A percentile compares a stretch with the other conserved stretches of the same genome.
phyloP scores from a whole-genome alignment of 2,888 invertebrate genomes.

The Drosophila infuscata region DNA sequence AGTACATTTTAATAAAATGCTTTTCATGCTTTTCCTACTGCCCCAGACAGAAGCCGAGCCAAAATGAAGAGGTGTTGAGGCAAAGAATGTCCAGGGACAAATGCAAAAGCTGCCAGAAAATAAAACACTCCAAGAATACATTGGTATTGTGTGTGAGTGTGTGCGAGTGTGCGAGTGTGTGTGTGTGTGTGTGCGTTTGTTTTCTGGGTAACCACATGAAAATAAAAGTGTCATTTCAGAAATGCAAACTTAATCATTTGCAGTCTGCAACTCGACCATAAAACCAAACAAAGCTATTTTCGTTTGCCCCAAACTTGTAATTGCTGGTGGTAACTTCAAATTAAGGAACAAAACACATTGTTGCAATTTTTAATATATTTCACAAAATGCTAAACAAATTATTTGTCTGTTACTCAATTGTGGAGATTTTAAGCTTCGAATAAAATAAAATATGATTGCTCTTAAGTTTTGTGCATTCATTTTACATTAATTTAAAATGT shows the following conservation, averaged over 20 bases:
- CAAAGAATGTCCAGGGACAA: slow-evolving; percentile 42
- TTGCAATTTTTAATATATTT: not conserved
- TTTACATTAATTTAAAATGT: not conserved
- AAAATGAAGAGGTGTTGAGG: not conserved
- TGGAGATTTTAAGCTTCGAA: not conserved
- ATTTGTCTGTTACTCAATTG: not conserved
- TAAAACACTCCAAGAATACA: slow-evolving; percentile 19
- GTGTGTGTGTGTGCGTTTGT: slow-evolving; percentile 15
- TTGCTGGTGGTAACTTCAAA: slow-evolving; percentile 28
- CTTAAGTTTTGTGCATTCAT: not conserved
- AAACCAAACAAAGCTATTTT: slow-evolving; percentile 35
- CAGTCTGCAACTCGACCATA: slow-evolving; percentile 35
- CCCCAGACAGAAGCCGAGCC: slow-evolving; percentile 52
- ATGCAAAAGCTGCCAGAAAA: slow-evolving; percentile 54
- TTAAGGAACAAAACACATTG: not conserved
- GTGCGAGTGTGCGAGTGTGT: not conserved
- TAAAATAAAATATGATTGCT: not conserved
- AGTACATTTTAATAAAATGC: slow-evolving; percentile 76
- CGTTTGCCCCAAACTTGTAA: slow-evolving; percentile 16
- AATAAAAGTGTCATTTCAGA: slow-evolving; percentile 67
- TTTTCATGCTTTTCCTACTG: slow-evolving; percentile 47
- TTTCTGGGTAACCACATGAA: slow-evolving; percentile 57
- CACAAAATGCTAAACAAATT: not conserved
- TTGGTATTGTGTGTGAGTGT: slow-evolving; percentile 8
- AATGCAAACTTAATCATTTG: slow-evolving; percentile 73